Conservation (phyloP, 2,113 vertebrate species). For the Taxidea taxus region DNA sequence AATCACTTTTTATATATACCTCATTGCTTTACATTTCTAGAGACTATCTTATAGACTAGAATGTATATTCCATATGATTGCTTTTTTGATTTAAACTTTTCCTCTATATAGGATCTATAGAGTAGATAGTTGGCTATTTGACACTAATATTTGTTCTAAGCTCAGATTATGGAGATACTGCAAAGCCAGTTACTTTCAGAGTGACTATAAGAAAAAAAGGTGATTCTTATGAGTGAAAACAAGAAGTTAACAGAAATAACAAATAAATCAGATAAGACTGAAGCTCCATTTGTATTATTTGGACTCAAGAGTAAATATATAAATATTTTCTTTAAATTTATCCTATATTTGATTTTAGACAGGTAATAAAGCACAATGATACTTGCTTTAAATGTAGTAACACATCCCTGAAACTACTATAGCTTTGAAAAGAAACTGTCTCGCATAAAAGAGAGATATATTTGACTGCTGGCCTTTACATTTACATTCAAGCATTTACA, state of each 20-base stretch:
- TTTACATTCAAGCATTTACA: background rate
- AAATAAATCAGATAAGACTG: background rate
- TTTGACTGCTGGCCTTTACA: background rate
- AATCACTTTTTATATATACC: background rate
- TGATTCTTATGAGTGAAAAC: background rate
- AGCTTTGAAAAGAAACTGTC: background rate
- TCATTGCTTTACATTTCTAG: background rate
- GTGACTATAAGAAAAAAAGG: background rate
- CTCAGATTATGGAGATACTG: background rate
- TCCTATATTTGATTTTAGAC: background rate
- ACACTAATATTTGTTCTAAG: background rate
- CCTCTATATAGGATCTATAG: background rate
- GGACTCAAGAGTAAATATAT: background rate
- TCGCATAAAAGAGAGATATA: background rate
- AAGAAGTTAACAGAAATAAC: background rate
- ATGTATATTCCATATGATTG: background rate
- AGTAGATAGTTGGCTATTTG: background rate
- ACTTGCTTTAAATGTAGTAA: background rate
- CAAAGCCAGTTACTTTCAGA: background rate
- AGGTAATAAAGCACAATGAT: background rate
- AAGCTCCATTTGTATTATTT: background rate
- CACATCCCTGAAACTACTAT: background rate
- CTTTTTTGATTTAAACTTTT: background rate
- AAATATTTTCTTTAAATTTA: background rate
- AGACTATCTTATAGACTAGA: background rate